phyloP scores from a whole-genome alignment of 2,113 vertebrate genomes.

The Siniperca knerii region DNA sequence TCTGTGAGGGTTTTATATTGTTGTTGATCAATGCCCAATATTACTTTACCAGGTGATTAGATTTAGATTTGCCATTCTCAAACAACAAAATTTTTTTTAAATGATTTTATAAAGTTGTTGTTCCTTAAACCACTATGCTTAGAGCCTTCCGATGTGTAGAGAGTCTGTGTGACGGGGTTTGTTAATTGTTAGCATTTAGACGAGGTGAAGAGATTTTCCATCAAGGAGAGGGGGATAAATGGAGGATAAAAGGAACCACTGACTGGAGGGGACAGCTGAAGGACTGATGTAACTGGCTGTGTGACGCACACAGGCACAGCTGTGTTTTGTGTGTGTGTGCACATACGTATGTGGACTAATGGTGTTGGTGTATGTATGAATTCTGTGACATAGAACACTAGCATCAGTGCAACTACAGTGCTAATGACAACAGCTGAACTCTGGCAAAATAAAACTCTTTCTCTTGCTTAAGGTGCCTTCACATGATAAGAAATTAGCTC shows the following conservation, averaged over 20 bases:
- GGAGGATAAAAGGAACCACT: conserved; percentile 28
- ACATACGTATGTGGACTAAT: not conserved
- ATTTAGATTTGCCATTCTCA: not conserved
- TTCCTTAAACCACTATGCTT: not conserved
- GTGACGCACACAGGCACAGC: conserved; percentile 13
- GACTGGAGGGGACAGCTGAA: conserved; percentile 34
- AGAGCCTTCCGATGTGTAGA: not conserved
- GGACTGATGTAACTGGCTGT: conserved; percentile 19
- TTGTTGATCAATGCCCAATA: not conserved
- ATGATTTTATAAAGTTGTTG: not conserved
- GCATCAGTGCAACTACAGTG: too few relatives aligned
- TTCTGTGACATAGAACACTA: not conserved
- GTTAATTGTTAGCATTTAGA: conserved; percentile 29
- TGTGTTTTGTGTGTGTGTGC: conserved; percentile 22
- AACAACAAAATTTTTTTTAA: not conserved
- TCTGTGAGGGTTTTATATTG: not conserved
- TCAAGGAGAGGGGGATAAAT: not conserved
- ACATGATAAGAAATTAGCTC: too few relatives aligned
- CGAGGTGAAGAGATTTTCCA: conserved; percentile 17
- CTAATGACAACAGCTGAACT: not conserved
- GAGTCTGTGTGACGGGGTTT: not conserved
- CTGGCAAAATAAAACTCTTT: not conserved
- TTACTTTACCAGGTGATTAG: not conserved
- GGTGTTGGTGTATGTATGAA: not conserved
- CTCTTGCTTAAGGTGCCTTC: too few relatives aligned